Evolutionary conservation across 2,888 invertebrate species (phyloP), one percentile per base, ranked within the genome.

Genomic region (Drymonia ruficornis): DNA sequence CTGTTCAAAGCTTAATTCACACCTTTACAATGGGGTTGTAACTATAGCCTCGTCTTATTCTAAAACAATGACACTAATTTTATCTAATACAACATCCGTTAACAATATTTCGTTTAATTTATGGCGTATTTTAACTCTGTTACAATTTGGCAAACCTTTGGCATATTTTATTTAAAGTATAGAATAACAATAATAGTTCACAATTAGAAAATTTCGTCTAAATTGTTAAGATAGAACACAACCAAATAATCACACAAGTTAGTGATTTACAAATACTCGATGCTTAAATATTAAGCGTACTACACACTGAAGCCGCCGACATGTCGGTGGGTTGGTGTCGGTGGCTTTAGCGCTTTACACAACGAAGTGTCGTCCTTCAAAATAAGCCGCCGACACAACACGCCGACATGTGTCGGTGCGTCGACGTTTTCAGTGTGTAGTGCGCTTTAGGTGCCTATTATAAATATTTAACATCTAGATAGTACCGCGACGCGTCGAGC

Each of bases 211-310:
- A 80, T 78, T 62, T 86, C 76, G 65, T 80, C 84, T 85, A 86
- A 74, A 72, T 76, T 83, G 82, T 86, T 85, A 85, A 79, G 72
- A 82, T 84, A 86, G 74, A 86, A 90, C 91, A 91, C 91, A 91
- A 91, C 91, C 90, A 84, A 90, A 86, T 86, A 84, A 89, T 90
- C 90, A 89, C 91, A 85, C 90, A 78, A 81, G 86, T 87, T 85
- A 84, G 86, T 87, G 83, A 79, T 78, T 73, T 78, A 84, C 72
- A 80, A 75, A 62, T 75, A 59, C 58, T 67, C 55, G 56, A 67
- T 68, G 64, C 58, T 55, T 65, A 40, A 57, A 63, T 56, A 49
- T 56, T 52, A 55, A 67, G n/a, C n/a, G n/a, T n/a, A n/a, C n/a
- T n/a, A n/a, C n/a, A n/a, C n/a, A n/a, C n/a, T n/a, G n/a, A n/a